Base-by-base conservation (phyloP, 2,888 invertebrate genomes). In the Pocota personata region DNA sequence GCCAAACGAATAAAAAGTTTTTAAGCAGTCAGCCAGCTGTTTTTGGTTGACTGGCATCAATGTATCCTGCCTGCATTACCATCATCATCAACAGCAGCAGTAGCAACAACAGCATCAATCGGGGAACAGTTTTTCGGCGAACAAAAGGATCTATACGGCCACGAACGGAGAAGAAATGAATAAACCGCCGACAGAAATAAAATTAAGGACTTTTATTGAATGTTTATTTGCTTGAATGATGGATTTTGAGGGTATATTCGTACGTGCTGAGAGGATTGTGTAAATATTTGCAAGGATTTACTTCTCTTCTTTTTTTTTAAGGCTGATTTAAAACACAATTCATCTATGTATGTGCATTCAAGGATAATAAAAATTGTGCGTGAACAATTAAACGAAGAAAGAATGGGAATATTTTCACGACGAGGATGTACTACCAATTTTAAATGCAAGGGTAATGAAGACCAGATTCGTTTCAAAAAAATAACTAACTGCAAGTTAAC, bases 181-280 rank as follows among this genome's bases (percentile, higher is more conserved):
- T 66, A 66, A 35, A 55, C 55, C 60, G 57, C 24, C 46, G 79
- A 72, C 66, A 77, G 58, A 82, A 80, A 75, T 84, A 58, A 86
- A 80, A 86, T 82, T 82, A 86, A 82, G 82, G 86, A 82, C 82
- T 86, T 86, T 86, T 86, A 86, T 86, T 86, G 86, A 86, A 82
- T 86, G 86, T 86, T 86, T 86, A 82, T 86, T 86, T 86, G 86
- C 76, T 82, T 76, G 76, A 76, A 80, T 75, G 86, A 67, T 67
- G 82, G 71, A 80, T 86, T 72, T 80, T 69, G 71, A 84, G 84
- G 64, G 75, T 37, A 58, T 43, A 19, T 7, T 12, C n/a, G 24
- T 19, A 32, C 32, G 58, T 30, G 48, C 46, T 12, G 67, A 66
- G 72, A 48, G 60, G 67, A 52, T 66, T 69, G 32, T 66, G 76